Base-by-base conservation (phyloP, 2,113 vertebrate genomes). In the Lepisosteus osseus region DNA sequence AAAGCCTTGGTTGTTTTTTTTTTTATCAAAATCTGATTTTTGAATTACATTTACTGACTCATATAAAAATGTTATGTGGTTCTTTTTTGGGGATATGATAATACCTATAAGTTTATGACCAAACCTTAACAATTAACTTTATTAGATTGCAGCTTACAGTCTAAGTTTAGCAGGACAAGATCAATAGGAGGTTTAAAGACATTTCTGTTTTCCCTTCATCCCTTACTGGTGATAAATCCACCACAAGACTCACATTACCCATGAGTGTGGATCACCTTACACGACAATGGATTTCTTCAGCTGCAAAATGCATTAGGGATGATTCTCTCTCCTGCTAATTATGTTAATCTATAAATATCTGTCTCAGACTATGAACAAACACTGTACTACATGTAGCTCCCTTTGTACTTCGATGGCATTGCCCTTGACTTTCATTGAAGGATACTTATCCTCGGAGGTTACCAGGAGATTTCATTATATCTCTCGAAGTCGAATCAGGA, bases 131-230 rank as follows among this genome's bases (percentile, higher is more conserved):
- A 59, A 4, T 12, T 12, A 4, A 12, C 12, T 59, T 14, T 5
- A 14, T 13, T 15, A n/a, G 57, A 13, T 13, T 59, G 57, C 5
- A 59, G 57, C 14, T 59, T 17, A 13, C 51, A n/a, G 45, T 15
- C 47, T 68, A 68, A 54, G 66, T 55, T 68, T 68, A 55, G 66
- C 51, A 40, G 43, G 29, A 68, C 17, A 41, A 17, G 45, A 68
- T 68, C 66, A 68, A 54, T 68, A 15, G 45, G 65, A 51, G 44
- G 45, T 68, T 68, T 5, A 11, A 59, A 45, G 66, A 55, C 66
- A 55, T 68, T 54, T 68, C 45, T 55, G 7, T 6, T 68, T 54
- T 68, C 6, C n/a, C 66, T 68, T 45, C 11, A 44, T 66, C 64
- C 45, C 11, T 9, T 6, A 41, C 40, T n/a, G 64, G 47, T 55